phyloP scores from a whole-genome alignment of 2,888 invertebrate species.

The Tiliacea citrago region DNA sequence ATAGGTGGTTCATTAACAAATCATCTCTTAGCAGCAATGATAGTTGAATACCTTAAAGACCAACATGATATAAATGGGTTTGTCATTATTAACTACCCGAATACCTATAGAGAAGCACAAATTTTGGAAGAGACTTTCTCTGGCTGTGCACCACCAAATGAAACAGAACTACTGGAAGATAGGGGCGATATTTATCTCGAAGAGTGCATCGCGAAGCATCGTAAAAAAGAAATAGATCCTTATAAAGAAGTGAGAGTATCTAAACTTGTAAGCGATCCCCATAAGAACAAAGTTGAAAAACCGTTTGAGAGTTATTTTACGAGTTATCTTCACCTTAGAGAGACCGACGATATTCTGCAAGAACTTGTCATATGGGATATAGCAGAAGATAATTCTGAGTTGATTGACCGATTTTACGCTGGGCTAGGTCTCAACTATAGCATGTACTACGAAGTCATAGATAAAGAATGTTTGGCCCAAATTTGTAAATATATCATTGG shows the following conservation, averaged over 20 bases:
- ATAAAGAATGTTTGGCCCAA: slow-evolving; percentile 88
- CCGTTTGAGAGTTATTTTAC: slow-evolving; percentile 90
- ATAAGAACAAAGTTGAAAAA: slow-evolving; percentile 76
- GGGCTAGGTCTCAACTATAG: slow-evolving; percentile 90
- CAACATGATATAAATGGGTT: slow-evolving; percentile 89
- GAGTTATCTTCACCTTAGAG: slow-evolving; percentile 88
- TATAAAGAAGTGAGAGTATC: slow-evolving; percentile 84
- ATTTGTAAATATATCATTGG: slow-evolving; percentile 88
- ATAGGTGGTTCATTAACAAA: slow-evolving; percentile 90
- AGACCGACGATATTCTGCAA: slow-evolving; percentile 83
- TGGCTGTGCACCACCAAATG: slow-evolving; percentile 86
- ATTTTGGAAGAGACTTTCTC: slow-evolving; percentile 91
- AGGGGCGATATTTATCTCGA: slow-evolving; percentile 85
- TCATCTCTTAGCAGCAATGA: slow-evolving; percentile 89
- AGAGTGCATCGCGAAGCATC: slow-evolving; percentile 81
- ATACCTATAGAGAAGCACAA: slow-evolving; percentile 90
- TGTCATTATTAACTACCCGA: slow-evolving; percentile 92
- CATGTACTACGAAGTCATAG: slow-evolving; percentile 90
- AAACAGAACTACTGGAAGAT: slow-evolving; percentile 77
- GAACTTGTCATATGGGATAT: slow-evolving; percentile 85
- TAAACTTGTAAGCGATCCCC: slow-evolving; percentile 88
- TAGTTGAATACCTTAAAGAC: slow-evolving; percentile 91
- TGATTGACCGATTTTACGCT: slow-evolving; percentile 91
- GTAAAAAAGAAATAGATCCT: slow-evolving; percentile 81
- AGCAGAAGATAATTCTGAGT: slow-evolving; percentile 83